Base-by-base conservation (phyloP, 2,888 invertebrate genomes). In the Formica aserva region DNA sequence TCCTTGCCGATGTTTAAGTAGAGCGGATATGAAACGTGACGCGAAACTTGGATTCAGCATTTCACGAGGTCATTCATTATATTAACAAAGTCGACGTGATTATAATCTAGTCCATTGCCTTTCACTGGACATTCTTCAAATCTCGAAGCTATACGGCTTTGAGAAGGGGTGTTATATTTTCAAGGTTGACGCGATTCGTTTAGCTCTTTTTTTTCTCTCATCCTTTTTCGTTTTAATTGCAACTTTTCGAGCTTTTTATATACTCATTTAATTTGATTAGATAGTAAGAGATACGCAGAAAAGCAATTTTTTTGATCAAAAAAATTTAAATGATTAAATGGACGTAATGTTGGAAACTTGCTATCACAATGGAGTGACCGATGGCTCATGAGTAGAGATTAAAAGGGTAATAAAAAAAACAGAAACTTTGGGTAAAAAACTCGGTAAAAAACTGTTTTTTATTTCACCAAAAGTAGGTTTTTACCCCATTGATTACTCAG, bases 101-200 rank as follows among this genome's bases (percentile, higher is more conserved):
- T 89, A 83, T 80, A 74, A 84, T 89, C 88, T 81, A 75, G 65
- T 18, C 5, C 45, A 89, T 89, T 91, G 88, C 92, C 92, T 92
- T 92, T 92, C 92, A 92, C 92, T 86, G 89, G 78, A 86, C 84
- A 90, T 92, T 89, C 89, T 91, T 92, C 89, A 86, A 86, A 87
- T 85, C 15, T 18, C 62, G 60, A 55, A 72, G 77, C 38, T 60
- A 81, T 75, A 72, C 22, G 41, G 55, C 77, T 67, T 26, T n/a
- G n/a, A 71, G 75, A 60, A 62, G 55, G 38, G 74, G 35, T 26
- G 52, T 83, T 57, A 81, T 29, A 52, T 45, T 15, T 45, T 45
- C 57, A 52, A 52, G 15, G 5, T 22, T n/a, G 60, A 57, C 55
- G 62, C 65, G 45, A 45, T 5, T 45, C 48, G 26, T 75, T 66